Percentiles rank a stretch among this genome's conserved stretches.
These are phyloP conservation scores for Dioctria rufipes DNA, from an alignment of 2,888 invertebrate species.

Conservation along the genomic window DNA sequence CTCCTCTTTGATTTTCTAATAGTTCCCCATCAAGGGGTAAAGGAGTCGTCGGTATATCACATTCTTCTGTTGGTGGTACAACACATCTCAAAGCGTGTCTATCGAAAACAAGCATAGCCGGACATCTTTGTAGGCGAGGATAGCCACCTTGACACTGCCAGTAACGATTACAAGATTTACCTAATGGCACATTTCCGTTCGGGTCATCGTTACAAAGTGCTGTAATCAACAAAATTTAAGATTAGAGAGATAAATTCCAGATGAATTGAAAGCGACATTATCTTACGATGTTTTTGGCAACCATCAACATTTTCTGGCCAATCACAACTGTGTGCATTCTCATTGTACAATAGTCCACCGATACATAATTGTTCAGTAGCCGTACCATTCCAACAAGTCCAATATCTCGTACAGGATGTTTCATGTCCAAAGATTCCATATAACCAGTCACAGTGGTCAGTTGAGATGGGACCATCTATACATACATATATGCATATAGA, in stretches of 20 bases:
- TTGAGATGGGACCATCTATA: constrained; percentile 85
- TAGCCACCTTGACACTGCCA: constrained; percentile 97
- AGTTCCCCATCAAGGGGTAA: constrained; percentile 75
- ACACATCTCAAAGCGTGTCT: constrained; percentile 86
- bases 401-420: constrained; percentile 92
- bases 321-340: constrained; percentile 91
- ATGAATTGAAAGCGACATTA: constrained; percentile 38
- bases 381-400: constrained; percentile 97
- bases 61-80: constrained; percentile 91
- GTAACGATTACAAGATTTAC: constrained; percentile 93
- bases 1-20: constrained; percentile 52
- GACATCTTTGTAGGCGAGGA: constrained; percentile 90
- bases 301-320: constrained; percentile 96
- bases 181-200: constrained; percentile 91
- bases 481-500: background rate
- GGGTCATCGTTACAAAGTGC: constrained; percentile 93
- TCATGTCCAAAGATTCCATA: constrained; percentile 96
- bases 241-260: constrained; percentile 38
- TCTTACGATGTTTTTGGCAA: constrained; percentile 95
- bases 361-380: constrained; percentile 94
- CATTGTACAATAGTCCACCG: constrained; percentile 91
- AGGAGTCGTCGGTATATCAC: constrained; percentile 86
- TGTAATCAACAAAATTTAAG: constrained; percentile 66
- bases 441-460: constrained; percentile 92
- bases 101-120: constrained; percentile 93